Evolutionary conservation across 2,113 vertebrate species (phyloP), one percentile per base, ranked within the genome.

Genomic region (Silurus glanis): DNA sequence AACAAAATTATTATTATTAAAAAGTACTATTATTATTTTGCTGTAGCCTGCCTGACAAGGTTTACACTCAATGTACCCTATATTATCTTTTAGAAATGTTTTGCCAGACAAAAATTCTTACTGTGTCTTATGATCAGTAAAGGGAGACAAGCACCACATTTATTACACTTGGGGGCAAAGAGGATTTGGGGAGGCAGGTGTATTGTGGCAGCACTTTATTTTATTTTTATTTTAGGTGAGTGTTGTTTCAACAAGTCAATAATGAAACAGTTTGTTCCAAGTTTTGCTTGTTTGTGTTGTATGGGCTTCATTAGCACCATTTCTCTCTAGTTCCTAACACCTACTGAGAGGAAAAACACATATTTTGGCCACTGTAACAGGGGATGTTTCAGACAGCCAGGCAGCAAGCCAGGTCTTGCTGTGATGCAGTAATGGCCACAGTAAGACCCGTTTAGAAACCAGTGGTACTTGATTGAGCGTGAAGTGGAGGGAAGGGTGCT

Each of bases 401-500:
- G 83, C 85, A 66, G 80, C 21, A 25, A 72, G 86, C 86, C 89
- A 89, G 67, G 37, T 71, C 67, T 72, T 5, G 25, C 37, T 47
- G 67, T 47, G 67, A 71, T 47, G 8, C 23, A 28, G 80, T 88
- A 87, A 86, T 88, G 67, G 78, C 66, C 85, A 28, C 88, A 56
- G 84, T 47, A 59, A 84, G 88, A 55, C 49, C 85, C 69, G 45
- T 83, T 89, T 88, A 85, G 66, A 69, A 69, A 85, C 85, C 74
- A 85, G 87, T 83, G 56, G 67, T 66, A 74, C 85, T 87, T 80
- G 53, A 87, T 79, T 85, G 81, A 74, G 87, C 75, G n/a, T 89
- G 83, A 90, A 87, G 87, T 55, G 28, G 85, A 83, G 58, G 83
- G 75, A 72, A 86, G 71, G 76, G 75, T 69, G 9, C 61, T 82